A percentile compares a stretch with the other conserved stretches of the same genome.
These are phyloP conservation scores for Flabesymbios commensalis DNA, from an alignment of 2,888 invertebrate species.

Conservation along the genomic window DNA sequence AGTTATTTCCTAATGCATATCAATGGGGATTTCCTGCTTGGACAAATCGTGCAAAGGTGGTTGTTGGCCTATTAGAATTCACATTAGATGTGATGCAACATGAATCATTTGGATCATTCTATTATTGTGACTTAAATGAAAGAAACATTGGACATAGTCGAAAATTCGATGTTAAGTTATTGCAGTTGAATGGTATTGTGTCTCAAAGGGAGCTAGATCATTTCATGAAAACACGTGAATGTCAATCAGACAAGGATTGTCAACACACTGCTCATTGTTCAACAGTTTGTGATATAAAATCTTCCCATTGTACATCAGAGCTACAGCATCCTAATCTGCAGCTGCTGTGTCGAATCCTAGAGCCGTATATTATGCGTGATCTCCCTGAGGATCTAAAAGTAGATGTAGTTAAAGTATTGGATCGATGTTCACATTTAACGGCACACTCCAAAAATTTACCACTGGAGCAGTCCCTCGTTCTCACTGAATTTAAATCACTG, in stretches of 20 bases:
- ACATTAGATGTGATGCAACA: conserved; percentile 44
- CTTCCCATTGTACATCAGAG: conserved; percentile 37
- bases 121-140: conserved; percentile 46
- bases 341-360: conserved; percentile 43
- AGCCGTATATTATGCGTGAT: conserved; percentile 46
- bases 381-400: conserved; percentile 39
- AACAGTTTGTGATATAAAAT: conserved; percentile 39
- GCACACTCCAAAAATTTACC: conserved; percentile 20
- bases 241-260: conserved; percentile 42
- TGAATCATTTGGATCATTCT: conserved; percentile 40
- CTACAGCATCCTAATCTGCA: conserved; percentile 41
- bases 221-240: conserved; percentile 33
- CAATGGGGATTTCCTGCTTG: conserved; percentile 46
- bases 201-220: conserved; percentile 38
- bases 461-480: conserved; percentile 44
- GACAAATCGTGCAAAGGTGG: conserved; percentile 44
- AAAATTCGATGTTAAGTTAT: conserved; percentile 42
- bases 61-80: conserved; percentile 49
- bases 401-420: conserved; percentile 36
- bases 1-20: conserved; percentile 33
- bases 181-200: conserved; percentile 37
- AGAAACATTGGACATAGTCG: conserved; percentile 42
- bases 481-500: conserved; percentile 42
- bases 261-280: conserved; percentile 41
- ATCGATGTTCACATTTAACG: conserved; percentile 37